These are phyloP conservation scores for Myioborus miniatus DNA, from an alignment of 2,797 vertebrate species.

Conservation along the genomic window DNA sequence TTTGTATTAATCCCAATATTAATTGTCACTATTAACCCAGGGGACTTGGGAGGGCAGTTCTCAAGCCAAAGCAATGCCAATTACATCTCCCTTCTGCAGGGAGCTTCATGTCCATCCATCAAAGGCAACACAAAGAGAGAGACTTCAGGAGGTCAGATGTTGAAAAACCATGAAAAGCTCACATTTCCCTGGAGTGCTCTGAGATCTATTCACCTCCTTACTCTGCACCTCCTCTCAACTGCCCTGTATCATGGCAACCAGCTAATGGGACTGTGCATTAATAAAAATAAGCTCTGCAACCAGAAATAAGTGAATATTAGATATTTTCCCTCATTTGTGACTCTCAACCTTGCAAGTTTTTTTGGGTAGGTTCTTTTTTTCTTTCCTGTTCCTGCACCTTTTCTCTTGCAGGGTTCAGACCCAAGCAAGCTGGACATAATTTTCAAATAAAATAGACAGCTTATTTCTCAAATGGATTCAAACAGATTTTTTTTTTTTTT, in stretches of 20 bases:
- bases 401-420: background rate
- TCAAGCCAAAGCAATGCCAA: background rate
- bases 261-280: background rate
- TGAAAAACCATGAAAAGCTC: background rate
- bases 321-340: background rate
- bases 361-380: background rate
- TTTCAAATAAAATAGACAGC: background rate
- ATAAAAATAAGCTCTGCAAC: conserved; percentile 25
- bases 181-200: background rate
- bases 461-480: background rate
- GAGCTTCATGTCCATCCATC: background rate
- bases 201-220: background rate
- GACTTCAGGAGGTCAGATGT: background rate
- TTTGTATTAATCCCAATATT: background rate
- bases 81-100: background rate
- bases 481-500: background rate
- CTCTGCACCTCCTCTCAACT: conserved; percentile 1
- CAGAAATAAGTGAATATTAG: background rate
- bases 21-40: background rate
- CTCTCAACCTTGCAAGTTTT: rapidly evolving
- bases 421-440: background rate
- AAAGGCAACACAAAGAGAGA: background rate
- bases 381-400: background rate
- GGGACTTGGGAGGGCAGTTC: background rate
- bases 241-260: conserved; percentile 43